Evolutionary conservation across 64 coral and sea anemone genomes (phyloP).

Genomic region (Stichodactyla mertensii): DNA sequence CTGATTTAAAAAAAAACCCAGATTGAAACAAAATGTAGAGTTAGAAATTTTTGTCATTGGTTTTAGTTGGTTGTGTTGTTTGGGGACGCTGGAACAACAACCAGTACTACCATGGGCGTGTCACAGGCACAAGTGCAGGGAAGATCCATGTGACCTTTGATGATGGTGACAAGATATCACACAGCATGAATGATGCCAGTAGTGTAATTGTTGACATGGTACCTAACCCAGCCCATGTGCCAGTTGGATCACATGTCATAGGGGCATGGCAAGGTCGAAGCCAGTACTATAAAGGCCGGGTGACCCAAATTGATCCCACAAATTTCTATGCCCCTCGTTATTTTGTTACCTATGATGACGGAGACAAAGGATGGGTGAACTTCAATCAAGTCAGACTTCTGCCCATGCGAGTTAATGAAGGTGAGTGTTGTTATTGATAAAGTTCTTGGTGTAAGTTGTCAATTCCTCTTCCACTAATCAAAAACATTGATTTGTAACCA

Average conservation of each 20-base stretch:
- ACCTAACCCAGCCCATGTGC: constrained; percentile 22
- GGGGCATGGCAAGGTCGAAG: constrained; percentile 20
- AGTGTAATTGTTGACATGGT: not conserved
- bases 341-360: constrained; percentile 60
- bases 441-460: too few species aligned
- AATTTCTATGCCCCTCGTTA: constrained; percentile 41
- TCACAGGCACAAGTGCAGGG: not conserved
- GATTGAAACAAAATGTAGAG: too few species aligned
- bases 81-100: constrained; percentile 32
- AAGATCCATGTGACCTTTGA: constrained; percentile 41
- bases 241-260: constrained; percentile 43
- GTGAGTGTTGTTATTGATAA: not conserved
- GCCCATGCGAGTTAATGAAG: constrained; percentile 43
- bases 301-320: constrained; percentile 36
- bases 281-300: constrained; percentile 51
- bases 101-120: constrained; percentile 32
- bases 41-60: not conserved
- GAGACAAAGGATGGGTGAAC: constrained; percentile 47
- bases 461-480: too few species aligned
- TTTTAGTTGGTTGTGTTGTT: not conserved
- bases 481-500: too few species aligned
- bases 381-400: constrained; percentile 43
- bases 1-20: too few species aligned
- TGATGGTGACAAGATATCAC: constrained; percentile 15
- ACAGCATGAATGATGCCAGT: constrained; percentile 9